A percentile compares a stretch with the other conserved stretches of the same genome.
phyloP scores from a whole-genome alignment of 2,113 vertebrate species.

The Saccopteryx bilineata region DNA sequence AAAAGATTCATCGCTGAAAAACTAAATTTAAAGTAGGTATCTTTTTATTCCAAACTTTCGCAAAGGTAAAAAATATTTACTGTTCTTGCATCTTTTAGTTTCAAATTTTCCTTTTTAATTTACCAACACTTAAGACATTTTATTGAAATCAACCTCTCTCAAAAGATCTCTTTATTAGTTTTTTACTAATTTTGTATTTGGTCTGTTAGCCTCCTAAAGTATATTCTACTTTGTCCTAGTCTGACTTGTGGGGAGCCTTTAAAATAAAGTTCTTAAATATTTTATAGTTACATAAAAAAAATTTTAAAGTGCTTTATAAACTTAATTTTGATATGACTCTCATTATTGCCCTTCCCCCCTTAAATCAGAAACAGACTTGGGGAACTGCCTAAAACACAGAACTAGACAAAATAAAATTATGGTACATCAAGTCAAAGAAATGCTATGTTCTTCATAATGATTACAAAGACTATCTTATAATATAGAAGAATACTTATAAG shows the following conservation, averaged over 20 bases:
- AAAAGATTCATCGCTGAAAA: not conserved
- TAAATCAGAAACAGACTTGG: not conserved
- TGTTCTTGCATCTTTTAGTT: fast-evolving
- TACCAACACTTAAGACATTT: slow-evolving; percentile 19
- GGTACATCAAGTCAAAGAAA: slow-evolving; percentile 40
- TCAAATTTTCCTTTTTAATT: slow-evolving; percentile 4
- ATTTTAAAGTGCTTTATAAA: not conserved
- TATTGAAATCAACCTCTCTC: slow-evolving; percentile 31
- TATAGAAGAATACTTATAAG: not conserved
- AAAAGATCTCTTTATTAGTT: slow-evolving; percentile 18
- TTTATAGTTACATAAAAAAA: slow-evolving; percentile 13
- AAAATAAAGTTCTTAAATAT: slow-evolving; percentile 49
- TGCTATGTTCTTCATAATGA: not conserved
- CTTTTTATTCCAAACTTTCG: slow-evolving; percentile 35
- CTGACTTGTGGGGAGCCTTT: not conserved
- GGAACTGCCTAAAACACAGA: not conserved
- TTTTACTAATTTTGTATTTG: slow-evolving; percentile 55
- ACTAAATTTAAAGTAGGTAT: not conserved
- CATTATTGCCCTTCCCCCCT: not conserved
- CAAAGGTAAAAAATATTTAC: not conserved
- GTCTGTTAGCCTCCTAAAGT: not conserved
- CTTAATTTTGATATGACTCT: slow-evolving; percentile 42
- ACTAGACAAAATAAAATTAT: slow-evolving; percentile 39
- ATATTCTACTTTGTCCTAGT: not conserved
- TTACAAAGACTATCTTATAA: slow-evolving; percentile 20